Base-by-base conservation (phyloP, 1,140 invertebrate species). In the Drosophila virilis region DNA sequence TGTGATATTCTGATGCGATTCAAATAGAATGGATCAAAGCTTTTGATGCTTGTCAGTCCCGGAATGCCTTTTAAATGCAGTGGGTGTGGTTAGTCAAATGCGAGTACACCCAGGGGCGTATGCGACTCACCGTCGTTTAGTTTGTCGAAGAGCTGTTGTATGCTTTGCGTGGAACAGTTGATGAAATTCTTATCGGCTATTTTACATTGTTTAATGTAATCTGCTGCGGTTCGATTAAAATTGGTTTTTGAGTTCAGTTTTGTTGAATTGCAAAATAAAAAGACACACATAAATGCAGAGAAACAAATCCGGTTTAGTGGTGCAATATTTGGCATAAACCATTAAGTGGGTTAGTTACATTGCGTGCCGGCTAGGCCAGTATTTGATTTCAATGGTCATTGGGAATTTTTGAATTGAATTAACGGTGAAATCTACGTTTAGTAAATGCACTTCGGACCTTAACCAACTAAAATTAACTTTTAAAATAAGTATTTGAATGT, bases 1-100 rank as follows among this genome's bases (percentile, higher is more conserved):
- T 95, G 95, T 22, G 95, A 86, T 69, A 95, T 95, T 79, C 94
- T 92, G 70, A 95, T 94, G 91, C 94, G 93, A 10, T 94, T 94
- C 45, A 95, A 93, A 67, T 94, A 93, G 57, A 95, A 91, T n/a
- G 95, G 95, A 91, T 95, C 95, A 71, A 95, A 91, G 68, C 94
- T 93, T 28, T 93, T 92, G 55, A 95, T 92, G 22, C 80, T 71
- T 88, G 93, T 77, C 57, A 92, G 76, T n/a, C 91, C 91, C 43
- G 91, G 89, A 42, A 92, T 91, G 38, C 91, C 90, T 92, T 62
- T 5, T 38, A 68, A 33, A 17, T 17, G 43, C n/a, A 40, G 33
- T 54, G 33, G 17, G 12, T 12, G 17, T 10, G 1, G 8, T 15
- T 10, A 38, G 37, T 42, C 12, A 15, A 22, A 35, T 58, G 5